Evolutionary conservation across 2,797 vertebrate genomes (phyloP), one percentile per base, ranked within the genome.

Genomic region (Peromyscus melanophrys): DNA sequence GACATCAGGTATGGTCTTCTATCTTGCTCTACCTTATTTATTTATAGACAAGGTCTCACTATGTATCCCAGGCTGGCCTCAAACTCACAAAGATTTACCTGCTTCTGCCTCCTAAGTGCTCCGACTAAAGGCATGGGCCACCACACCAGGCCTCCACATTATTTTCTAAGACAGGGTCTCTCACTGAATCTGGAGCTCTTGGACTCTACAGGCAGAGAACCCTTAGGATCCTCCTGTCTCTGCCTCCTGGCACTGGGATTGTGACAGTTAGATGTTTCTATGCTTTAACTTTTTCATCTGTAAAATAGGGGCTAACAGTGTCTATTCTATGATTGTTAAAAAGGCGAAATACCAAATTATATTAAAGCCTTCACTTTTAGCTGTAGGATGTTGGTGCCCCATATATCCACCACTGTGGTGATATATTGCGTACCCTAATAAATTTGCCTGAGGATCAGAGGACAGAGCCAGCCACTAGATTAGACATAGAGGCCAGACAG

Each of bases 321-420:
- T 4, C 61, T 94, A 49, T 25, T 85, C 83, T 89, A 89, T 63
- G 83, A 80, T 0, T 87, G 34, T 61, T 83, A 78, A 4, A 29
- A 92, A 61, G 23, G n/a, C 46, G 23, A 89, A 21, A 46, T 37
- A 25, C 8, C 52, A 37, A 40, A n/a, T 71, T 27, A 71, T 37
- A 55, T 16, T 69, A n/a, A 85, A 86, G 81, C 25, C 84, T 52
- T 93, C 88, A n/a, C 61, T 69, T 87, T 87, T 25, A 80, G 65
- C 76, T 57, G 0, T 8, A 59, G 37, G 69, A 57, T n/a, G 46
- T 40, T 52, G 57, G 67, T 87, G 29, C 16, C n/a, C 85, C 77
- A 86, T 43, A 43, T 89, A 84, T 19, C 82, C 73, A 80, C 57
- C 40, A n/a, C 14, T 52, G 52, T 52, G 52, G 52, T 3, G 52